These are phyloP conservation scores for Diorhabda elongata DNA, from an alignment of 1,140 invertebrate genomes.

Conservation along the genomic window DNA sequence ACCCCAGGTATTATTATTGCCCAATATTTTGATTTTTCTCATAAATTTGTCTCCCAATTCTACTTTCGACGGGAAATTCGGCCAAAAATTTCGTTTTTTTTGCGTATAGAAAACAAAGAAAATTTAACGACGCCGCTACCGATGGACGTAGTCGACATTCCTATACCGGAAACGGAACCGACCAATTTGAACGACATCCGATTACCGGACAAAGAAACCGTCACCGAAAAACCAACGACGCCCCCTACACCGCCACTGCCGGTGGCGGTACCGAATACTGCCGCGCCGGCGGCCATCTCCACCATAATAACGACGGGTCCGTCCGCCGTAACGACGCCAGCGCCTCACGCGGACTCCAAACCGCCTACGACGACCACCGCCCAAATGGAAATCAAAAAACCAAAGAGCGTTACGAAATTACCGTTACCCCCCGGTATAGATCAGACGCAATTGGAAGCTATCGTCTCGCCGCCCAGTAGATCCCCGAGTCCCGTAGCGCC, in stretches of 20 bases:
- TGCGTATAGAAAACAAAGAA: conserved; percentile 6
- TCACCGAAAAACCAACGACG: conserved; percentile 11
- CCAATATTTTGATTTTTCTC: no score
- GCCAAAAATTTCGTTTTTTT: neutral
- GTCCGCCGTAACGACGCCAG: conserved; percentile 5
- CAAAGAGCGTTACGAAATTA: conserved; percentile 67
- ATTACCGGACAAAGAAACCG: conserved; percentile 19
- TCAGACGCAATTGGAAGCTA: conserved; percentile 70
- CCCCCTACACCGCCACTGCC: conserved; percentile 18
- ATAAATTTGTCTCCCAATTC: no score
- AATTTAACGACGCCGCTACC: conserved; percentile 28
- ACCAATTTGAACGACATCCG: conserved; percentile 31
- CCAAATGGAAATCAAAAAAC: conserved; percentile 30
- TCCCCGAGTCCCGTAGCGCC: conserved; percentile 57
- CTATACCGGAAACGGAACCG: conserved; percentile 26
- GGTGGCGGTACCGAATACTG: neutral
- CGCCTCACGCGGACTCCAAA: conserved; percentile 3
- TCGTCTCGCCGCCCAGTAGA: conserved; percentile 65
- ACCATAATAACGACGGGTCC: neutral
- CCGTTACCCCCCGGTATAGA: conserved; percentile 83
- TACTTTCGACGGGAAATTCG: no score
- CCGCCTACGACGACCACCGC: neutral
- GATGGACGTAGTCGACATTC: conserved; percentile 45
- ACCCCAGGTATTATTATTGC: no score
- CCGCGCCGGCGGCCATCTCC: conserved; percentile 19